Base-by-base conservation (phyloP, 2,797 vertebrate species). In the Malurus splendens region DNA sequence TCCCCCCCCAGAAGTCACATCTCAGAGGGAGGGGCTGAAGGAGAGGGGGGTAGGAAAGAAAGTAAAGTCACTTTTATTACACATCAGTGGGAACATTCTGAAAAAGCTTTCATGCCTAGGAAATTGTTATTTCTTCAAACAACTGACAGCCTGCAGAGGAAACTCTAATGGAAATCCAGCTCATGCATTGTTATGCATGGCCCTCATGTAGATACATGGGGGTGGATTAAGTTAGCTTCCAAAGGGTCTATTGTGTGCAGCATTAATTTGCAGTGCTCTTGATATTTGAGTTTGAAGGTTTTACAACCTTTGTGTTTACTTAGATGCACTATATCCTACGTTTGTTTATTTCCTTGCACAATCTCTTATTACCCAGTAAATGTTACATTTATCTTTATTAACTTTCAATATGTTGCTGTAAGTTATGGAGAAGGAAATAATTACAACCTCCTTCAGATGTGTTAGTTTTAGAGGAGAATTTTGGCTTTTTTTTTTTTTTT, bases 91-190 rank as follows among this genome's bases (percentile, higher is more conserved):
- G 97, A 97, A 96, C 96, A 96, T 96, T 97, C 96, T 96, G 95
- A 98, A 98, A 98, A 97, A 97, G 96, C 97, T 98, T 98, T 98
- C 98, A 98, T 96, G 98, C 98, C 98, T 98, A 98, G 98, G 98
- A 98, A 98, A 98, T 99, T 98, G 98, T 98, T 98, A 98, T 98
- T 98, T 98, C 98, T 98, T 97, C 97, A 98, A 98, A 98, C 98
- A 97, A 97, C 96, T 98, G 98, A 98, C 98, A 98, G 97, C 98
- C 98, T 98, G 98, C 97, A 97, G 98, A 98, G 98, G 98, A 97
- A 97, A 98, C 97, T 98, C 97, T 98, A 98, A 98, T 98, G 98
- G 98, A 98, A 98, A 98, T 98, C 97, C 98, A 98, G 98, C 93
- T 96, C 95, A 94, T 97, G 97, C 97, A 98, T 98, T 98, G 98